phyloP scores from a whole-genome alignment of 2,888 invertebrate genomes.

The Hemistola chrysoprasaria region DNA sequence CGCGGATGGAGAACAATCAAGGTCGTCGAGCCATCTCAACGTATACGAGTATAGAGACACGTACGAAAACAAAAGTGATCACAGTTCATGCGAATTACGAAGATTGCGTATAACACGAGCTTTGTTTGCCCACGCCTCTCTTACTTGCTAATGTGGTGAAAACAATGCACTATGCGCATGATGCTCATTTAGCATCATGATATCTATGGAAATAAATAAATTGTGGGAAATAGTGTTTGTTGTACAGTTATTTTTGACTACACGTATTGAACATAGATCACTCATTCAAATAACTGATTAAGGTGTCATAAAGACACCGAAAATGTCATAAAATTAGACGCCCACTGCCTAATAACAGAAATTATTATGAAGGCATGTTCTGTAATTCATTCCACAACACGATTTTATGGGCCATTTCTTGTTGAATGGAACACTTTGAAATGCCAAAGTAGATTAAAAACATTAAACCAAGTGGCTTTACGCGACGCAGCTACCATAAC shows the following conservation, averaged over 20 bases:
- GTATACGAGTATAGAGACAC: no score
- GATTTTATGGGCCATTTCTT: no score
- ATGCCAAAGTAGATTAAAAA: not conserved
- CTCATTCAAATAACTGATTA: conserved; percentile 3
- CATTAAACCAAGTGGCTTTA: no score
- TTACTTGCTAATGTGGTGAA: conserved; percentile 16
- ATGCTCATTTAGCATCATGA: no score
- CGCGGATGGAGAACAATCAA: conserved; percentile 59
- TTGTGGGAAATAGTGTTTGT: no score
- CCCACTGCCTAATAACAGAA: conserved; percentile 9
- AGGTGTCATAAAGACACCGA: conserved; percentile 4
- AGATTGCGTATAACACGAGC: conserved; percentile 46
- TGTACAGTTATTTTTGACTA: no score
- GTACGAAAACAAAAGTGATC: conserved; percentile 74
- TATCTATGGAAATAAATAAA: no score
- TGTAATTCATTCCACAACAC: no score
- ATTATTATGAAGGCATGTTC: no score
- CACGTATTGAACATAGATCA: no score
- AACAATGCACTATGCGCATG: conserved; percentile 12
- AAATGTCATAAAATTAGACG: conserved; percentile 8
- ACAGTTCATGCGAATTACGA: conserved; percentile 47
- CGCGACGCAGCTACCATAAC: no score
- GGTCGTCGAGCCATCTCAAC: conserved; percentile 44
- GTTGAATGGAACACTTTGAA: no score
- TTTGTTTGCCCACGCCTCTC: conserved; percentile 19